phyloP scores from a whole-genome alignment of 2,113 vertebrate species.

The Ptyas mucosa region DNA sequence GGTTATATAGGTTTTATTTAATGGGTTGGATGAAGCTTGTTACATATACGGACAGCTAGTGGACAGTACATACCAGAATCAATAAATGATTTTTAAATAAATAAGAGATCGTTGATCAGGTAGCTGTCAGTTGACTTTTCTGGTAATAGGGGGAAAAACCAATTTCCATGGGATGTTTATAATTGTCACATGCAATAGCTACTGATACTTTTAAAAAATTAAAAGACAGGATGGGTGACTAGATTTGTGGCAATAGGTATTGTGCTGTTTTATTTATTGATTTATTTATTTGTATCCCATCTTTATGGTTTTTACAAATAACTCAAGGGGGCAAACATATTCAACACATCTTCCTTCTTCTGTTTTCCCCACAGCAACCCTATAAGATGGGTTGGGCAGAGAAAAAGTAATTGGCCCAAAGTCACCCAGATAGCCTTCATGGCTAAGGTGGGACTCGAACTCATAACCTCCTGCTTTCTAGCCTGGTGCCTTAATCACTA shows the following conservation, averaged over 20 bases:
- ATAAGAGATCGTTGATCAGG: slow-evolving; percentile 56
- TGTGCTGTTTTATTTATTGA: slow-evolving; percentile 18
- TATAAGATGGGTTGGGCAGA: too few species aligned
- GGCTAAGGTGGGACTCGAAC: too few species aligned
- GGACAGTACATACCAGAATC: slow-evolving; percentile 52
- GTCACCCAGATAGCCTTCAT: too few species aligned
- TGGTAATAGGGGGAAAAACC: slow-evolving; percentile 7
- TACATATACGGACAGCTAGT: background rate
- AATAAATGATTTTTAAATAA: slow-evolving; percentile 58
- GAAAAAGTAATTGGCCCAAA: too few species aligned
- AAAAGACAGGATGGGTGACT: slow-evolving; percentile 45
- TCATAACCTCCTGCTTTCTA: too few species aligned
- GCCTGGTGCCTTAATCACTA: too few species aligned
- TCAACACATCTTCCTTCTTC: too few species aligned
- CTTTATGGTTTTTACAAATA: too few species aligned
- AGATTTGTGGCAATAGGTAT: slow-evolving; percentile 38
- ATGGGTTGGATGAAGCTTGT: background rate
- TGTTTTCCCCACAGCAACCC: too few species aligned
- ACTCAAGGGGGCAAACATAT: too few species aligned
- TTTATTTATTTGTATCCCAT: too few species aligned
- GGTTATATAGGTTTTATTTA: background rate
- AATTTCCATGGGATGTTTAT: slow-evolving; percentile 55
- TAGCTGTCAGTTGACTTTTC: slow-evolving; percentile 43
- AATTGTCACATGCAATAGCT: slow-evolving; percentile 56
- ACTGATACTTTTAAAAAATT: slow-evolving; percentile 67